Base-by-base conservation (phyloP, 2,888 invertebrate species). In the Archips crataeganus region DNA sequence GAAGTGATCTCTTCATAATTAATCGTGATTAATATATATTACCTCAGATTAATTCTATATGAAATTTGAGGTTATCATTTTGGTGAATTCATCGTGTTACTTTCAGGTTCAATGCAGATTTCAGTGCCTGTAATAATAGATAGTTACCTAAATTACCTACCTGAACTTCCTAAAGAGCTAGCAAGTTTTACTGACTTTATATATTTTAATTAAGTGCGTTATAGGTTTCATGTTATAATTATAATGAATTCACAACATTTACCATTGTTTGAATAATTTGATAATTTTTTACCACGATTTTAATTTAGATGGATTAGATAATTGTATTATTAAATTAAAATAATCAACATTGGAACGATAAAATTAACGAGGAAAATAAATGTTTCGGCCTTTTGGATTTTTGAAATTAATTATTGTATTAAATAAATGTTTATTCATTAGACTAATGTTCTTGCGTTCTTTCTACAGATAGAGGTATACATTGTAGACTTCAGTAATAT, bases 1-100 rank as follows among this genome's bases (percentile, higher is more conserved):
- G 79, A 80, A 86, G 87, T 90, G 90, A 90, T 89, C 88, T 90
- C 88, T 78, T 78, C 80, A 78, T 64, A 64, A 64, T 34, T 36
- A 49, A 60, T n/a, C 36, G 36, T 36, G 13, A 60, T n/a, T 60
- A 60, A 60, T 36, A 2, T 51, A 65, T 62, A 72, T 57, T 62
- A 72, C 60, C 47, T 62, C 51, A 15, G 36, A 60, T 70, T 65
- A 54, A 66, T 72, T 54, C 51, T 61, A 72, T 39, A 45, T 67
- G 42, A 68, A 57, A 13, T 63, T 39, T 15, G 45, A 60, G 54
- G 36, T 67, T 49, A 62, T 61, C 62, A 57, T 67, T 59, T 57
- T 9, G 45, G 57, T 61, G 60, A 59, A 49, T 15, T 45, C 2
- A 54, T 34, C 5, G 39, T 2, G 23, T n/a, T 57, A 57, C 11